These are phyloP conservation scores for Megathymus violae DNA, from an alignment of 1,140 invertebrate species.

Conservation along the genomic window DNA sequence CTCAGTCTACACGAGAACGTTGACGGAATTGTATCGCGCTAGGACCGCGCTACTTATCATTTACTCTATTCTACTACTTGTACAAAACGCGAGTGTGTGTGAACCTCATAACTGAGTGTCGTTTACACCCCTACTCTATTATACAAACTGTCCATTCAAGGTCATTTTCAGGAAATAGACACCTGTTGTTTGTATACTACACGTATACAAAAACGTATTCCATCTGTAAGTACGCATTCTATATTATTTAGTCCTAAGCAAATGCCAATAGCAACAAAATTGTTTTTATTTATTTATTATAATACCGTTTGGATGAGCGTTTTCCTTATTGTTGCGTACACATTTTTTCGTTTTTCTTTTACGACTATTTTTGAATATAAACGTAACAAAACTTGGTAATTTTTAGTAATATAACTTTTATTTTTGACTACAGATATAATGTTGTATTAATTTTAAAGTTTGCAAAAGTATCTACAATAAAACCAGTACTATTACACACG, in stretches of 20 bases:
- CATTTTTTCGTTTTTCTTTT: no score
- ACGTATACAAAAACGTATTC: constrained; percentile 50
- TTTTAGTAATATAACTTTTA: no score
- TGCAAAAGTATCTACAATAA: not conserved
- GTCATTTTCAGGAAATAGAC: constrained; percentile 58
- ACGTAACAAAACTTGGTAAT: no score
- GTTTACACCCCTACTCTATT: constrained; percentile 45
- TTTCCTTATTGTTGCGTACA: no score
- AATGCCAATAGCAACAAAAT: no score
- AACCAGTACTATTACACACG: not conserved
- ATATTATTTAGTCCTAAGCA: no score
- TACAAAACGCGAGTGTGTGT: constrained; percentile 64
- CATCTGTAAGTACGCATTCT: constrained; percentile 35
- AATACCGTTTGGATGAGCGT: no score
- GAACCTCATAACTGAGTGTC: constrained; percentile 55
- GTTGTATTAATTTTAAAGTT: not conserved
- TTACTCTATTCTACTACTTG: constrained; percentile 48
- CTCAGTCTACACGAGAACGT: constrained; percentile 66
- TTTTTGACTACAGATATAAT: no score
- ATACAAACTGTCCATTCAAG: constrained; percentile 52
- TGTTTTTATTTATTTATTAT: no score
- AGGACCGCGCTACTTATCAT: constrained; percentile 37
- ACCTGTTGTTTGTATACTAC: constrained; percentile 63
- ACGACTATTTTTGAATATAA: no score
- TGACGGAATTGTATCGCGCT: constrained; percentile 48